phyloP scores from a whole-genome alignment of 2,888 invertebrate genomes.

The Spodoptera exigua region DNA sequence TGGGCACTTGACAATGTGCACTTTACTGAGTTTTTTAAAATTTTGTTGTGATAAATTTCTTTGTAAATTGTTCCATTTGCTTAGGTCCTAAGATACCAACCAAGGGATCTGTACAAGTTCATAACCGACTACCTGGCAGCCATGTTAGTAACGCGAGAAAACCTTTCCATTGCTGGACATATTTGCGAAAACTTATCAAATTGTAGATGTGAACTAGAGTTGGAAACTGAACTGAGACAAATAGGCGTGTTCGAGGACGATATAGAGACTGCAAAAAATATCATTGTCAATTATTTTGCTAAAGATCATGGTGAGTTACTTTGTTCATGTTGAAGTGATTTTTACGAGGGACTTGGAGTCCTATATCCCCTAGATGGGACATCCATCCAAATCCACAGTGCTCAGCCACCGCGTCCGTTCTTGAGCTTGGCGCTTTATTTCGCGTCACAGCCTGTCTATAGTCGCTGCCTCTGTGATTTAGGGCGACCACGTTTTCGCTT shows the following conservation, averaged over 20 bases:
- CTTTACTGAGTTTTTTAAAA: no score
- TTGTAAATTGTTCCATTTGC: not conserved
- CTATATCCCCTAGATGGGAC: no score
- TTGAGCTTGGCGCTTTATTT: no score
- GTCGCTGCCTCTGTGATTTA: no score
- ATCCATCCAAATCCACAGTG: no score
- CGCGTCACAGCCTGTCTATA: no score
- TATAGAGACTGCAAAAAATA: constrained; percentile 55
- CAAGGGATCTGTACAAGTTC: constrained; percentile 90
- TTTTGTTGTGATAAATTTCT: no score
- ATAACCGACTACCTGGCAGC: constrained; percentile 92
- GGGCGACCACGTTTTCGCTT: no score
- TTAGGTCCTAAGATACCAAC: constrained; percentile 91
- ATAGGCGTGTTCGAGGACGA: constrained; percentile 68
- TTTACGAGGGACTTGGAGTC: no score
- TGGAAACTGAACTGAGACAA: constrained; percentile 66
- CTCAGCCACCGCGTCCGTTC: no score
- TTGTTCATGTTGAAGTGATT: no score
- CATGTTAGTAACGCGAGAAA: constrained; percentile 91
- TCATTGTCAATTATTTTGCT: constrained; percentile 67
- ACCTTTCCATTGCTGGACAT: constrained; percentile 73
- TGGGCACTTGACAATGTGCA: no score
- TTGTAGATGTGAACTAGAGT: constrained; percentile 63
- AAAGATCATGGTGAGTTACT: constrained; percentile 60
- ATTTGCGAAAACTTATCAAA: constrained; percentile 67